Evolutionary conservation across 2,113 vertebrate species (phyloP).

Genomic region (Mobula birostris): DNA sequence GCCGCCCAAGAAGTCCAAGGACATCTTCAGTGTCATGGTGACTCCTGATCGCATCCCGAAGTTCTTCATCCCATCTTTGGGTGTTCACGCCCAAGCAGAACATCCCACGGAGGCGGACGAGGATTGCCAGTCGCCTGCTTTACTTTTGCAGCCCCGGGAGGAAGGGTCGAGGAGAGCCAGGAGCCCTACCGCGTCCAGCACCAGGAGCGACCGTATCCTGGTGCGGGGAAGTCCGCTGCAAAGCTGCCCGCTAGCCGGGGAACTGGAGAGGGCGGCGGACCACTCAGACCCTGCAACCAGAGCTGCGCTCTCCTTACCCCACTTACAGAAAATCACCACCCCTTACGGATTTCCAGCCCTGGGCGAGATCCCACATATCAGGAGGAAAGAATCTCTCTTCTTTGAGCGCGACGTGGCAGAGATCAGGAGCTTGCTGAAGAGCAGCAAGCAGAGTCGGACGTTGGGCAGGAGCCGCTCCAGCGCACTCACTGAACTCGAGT

Average conservation of each 20-base stretch:
- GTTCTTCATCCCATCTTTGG: conserved; percentile 57
- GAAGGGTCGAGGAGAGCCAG: conserved; percentile 38
- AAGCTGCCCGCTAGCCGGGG: conserved; percentile 36
- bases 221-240: conserved; percentile 41
- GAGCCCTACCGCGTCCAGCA: conserved; percentile 45
- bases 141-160: neutral
- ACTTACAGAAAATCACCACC: conserved; percentile 55
- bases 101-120: neutral
- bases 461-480: conserved; percentile 38
- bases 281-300: conserved; percentile 48
- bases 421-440: conserved; percentile 41
- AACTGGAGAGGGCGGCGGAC: conserved; percentile 42
- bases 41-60: conserved; percentile 56
- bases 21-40: conserved; percentile 53
- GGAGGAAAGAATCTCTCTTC: conserved; percentile 56
- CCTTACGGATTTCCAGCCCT: conserved; percentile 51
- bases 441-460: conserved; percentile 40
- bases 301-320: conserved; percentile 51
- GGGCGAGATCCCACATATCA: conserved; percentile 52
- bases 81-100: conserved; percentile 39
- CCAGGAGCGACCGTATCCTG: conserved; percentile 36
- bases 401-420: conserved; percentile 49
- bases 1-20: neutral
- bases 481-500: conserved; percentile 27
- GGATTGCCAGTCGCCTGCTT: neutral